phyloP scores from a whole-genome alignment of 2,888 invertebrate species.

The Falcaria lacertinaria region DNA sequence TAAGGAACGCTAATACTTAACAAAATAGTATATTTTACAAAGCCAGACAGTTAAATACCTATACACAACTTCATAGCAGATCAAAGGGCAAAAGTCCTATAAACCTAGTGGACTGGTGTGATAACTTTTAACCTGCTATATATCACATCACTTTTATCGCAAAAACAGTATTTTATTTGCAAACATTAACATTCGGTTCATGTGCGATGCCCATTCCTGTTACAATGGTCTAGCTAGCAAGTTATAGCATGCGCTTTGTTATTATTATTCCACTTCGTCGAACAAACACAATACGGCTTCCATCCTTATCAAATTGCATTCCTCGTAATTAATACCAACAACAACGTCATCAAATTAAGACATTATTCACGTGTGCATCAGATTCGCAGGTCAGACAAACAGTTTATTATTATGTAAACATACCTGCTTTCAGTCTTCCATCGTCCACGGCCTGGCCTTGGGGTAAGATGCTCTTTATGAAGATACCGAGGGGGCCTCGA shows the following conservation, averaged over 20 bases:
- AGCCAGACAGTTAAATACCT: too few relatives aligned
- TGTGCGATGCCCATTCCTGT: conserved; percentile 24
- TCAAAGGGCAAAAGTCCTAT: neutral
- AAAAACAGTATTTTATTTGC: conserved; percentile 21
- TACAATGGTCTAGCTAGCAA: conserved; percentile 28
- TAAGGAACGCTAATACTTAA: too few relatives aligned
- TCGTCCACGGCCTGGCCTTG: conserved; percentile 92
- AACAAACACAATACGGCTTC: conserved; percentile 41
- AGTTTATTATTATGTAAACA: conserved; percentile 17
- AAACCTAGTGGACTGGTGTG: neutral
- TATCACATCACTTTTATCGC: conserved; percentile 16
- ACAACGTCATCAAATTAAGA: conserved; percentile 10
- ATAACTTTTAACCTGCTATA: neutral
- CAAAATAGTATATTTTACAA: too few relatives aligned
- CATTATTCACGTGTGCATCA: neutral
- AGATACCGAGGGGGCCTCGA: conserved; percentile 91
- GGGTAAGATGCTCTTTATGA: conserved; percentile 90
- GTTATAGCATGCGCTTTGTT: conserved; percentile 35
- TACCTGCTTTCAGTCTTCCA: conserved; percentile 89
- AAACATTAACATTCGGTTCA: conserved; percentile 33
- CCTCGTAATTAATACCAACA: conserved; percentile 23
- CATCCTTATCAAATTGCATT: conserved; percentile 56
- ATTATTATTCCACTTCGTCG: conserved; percentile 36
- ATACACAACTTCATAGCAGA: neutral
- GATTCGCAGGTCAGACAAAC: conserved; percentile 8